A percentile compares a stretch with the other conserved stretches of the same genome.
Evolutionary conservation across 2,888 invertebrate species (phyloP).

Genomic region (Acleris laterana): DNA sequence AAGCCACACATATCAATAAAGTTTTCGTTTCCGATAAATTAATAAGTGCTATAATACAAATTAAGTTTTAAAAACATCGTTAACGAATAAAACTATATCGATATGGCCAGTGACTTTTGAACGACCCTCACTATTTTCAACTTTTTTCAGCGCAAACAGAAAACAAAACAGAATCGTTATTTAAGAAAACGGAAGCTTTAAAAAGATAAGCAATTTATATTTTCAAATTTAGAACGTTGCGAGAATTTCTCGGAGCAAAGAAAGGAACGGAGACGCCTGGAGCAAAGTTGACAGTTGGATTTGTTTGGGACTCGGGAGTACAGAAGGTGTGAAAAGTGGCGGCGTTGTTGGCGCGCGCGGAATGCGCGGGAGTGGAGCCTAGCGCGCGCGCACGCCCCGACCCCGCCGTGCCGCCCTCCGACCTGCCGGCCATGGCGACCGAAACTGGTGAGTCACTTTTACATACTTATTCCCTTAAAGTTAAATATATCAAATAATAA

Average conservation of each 20-base stretch:
- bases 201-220: conserved; percentile 26
- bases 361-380: conserved; percentile 81
- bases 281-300: conserved; percentile 1
- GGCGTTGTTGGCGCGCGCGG: conserved; percentile 73
- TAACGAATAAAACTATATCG: conserved; percentile 11
- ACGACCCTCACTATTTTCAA: conserved; percentile 1
- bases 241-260: conserved; percentile 4
- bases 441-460: conserved; percentile 72
- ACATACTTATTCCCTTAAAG: not conserved
- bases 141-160: conserved; percentile 27
- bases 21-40: conserved; percentile 21
- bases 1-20: conserved; percentile 18
- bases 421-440: conserved; percentile 82
- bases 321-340: conserved; percentile 72
- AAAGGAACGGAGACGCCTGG: conserved; percentile 13
- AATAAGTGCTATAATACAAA: not conserved
- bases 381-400: conserved; percentile 79
- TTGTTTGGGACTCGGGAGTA: conserved; percentile 50
- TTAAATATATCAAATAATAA: no score
- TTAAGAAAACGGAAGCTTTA: conserved; percentile 34
- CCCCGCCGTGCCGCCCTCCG: conserved; percentile 80
- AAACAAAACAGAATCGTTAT: conserved; percentile 27
- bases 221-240: conserved; percentile 18
- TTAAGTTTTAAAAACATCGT: conserved; percentile 12
- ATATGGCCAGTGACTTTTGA: conserved; percentile 20